Evolutionary conservation across 2,797 vertebrate species (phyloP).

Genomic region (Champsocephalus gunnari): DNA sequence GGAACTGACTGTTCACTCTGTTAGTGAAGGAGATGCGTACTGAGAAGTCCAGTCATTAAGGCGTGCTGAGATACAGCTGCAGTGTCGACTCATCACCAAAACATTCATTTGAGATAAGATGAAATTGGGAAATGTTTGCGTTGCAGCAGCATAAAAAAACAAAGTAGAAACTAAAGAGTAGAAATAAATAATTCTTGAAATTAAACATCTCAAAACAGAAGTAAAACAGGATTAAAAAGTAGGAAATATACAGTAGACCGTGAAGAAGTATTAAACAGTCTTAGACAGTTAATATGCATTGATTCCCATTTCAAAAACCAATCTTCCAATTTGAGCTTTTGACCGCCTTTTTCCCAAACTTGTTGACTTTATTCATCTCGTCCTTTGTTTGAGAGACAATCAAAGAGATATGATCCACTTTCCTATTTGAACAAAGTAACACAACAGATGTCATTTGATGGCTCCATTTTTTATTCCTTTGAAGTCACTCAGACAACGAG

Average conservation of each 20-base stretch:
- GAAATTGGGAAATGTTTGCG: too few species aligned
- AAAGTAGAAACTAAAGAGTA: too few species aligned
- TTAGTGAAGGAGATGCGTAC: conserved; percentile 16
- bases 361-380: not conserved
- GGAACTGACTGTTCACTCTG: conserved; percentile 62
- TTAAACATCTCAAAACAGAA: too few species aligned
- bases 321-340: conserved; percentile 1
- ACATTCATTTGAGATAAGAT: not conserved
- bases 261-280: not conserved
- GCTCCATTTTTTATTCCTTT: conserved; percentile 65
- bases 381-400: not conserved
- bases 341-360: not conserved
- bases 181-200: too few species aligned
- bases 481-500: conserved; percentile 50
- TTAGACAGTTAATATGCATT: not conserved
- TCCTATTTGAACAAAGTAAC: conserved; percentile 29
- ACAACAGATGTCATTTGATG: conserved; percentile 67
- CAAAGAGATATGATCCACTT: conserved; percentile 6
- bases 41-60: conserved; percentile 23
- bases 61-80: conserved; percentile 15
- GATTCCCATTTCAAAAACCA: not conserved
- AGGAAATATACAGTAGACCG: too few species aligned
- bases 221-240: too few species aligned
- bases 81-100: not conserved
- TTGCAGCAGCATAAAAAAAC: too few species aligned